These are phyloP conservation scores for Drosophila sucinea DNA, from an alignment of 1,140 invertebrate genomes.

Conservation along the genomic window DNA sequence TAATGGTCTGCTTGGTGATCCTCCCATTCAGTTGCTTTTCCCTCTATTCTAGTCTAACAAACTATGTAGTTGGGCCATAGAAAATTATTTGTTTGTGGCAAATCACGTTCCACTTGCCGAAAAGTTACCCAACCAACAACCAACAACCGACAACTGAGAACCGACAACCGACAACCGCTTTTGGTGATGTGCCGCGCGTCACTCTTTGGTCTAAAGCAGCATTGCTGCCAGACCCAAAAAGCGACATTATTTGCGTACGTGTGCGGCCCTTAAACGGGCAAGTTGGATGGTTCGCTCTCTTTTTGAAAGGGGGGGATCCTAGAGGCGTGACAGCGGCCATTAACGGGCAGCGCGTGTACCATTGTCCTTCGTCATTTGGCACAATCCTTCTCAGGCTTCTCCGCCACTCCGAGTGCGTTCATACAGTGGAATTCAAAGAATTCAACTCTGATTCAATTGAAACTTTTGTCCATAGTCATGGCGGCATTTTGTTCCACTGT, in stretches of 20 bases:
- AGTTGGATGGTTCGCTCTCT: not conserved
- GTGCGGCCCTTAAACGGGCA: slow-evolving; percentile 47
- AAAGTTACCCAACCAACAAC: slow-evolving; percentile 41
- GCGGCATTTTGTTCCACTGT: slow-evolving; percentile 28
- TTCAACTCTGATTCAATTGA: not conserved
- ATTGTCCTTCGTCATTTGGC: slow-evolving; percentile 37
- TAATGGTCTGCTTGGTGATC: not conserved
- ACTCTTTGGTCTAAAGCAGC: slow-evolving; percentile 1
- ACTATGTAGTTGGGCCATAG: slow-evolving; percentile 26
- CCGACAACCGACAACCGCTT: slow-evolving; percentile 47
- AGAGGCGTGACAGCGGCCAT: slow-evolving; percentile 40
- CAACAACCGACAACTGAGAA: slow-evolving; percentile 29
- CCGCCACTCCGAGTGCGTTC: slow-evolving; percentile 1
- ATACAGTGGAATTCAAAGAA: slow-evolving; percentile 41
- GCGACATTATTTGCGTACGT: slow-evolving; percentile 62
- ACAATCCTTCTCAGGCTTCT: slow-evolving; percentile 2
- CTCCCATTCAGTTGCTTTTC: not conserved
- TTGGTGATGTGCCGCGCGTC: no score
- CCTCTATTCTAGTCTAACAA: slow-evolving; percentile 23
- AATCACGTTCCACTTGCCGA: slow-evolving; percentile 61
- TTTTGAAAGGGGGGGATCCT: no score
- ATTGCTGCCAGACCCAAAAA: slow-evolving; percentile 40
- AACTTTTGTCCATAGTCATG: not conserved
- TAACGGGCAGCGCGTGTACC: slow-evolving; percentile 58
- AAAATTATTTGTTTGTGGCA: slow-evolving; percentile 62